Conservation (phyloP, 1,140 invertebrate genomes). For the Brachystomella parvula region DNA sequence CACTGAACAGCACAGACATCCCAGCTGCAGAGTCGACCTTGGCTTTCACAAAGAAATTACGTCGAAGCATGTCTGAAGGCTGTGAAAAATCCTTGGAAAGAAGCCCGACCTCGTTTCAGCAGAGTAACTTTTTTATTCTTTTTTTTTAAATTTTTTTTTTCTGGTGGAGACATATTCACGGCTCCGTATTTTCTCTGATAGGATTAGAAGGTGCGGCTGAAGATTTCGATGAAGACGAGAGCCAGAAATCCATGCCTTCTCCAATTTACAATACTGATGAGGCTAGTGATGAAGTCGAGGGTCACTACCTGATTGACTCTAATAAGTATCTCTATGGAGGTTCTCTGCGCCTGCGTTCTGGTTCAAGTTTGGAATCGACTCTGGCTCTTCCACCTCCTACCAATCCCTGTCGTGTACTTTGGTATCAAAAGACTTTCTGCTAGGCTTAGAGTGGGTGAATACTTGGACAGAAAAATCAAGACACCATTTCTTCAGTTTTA, state of each 20-base stretch:
- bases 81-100: background rate
- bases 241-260: slow-evolving; percentile 12
- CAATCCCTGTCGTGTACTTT: slow-evolving; percentile 58
- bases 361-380: slow-evolving; percentile 63
- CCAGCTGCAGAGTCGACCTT: background rate
- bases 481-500: slow-evolving; percentile 21
- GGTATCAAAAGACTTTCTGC: slow-evolving; percentile 23
- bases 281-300: slow-evolving; percentile 31
- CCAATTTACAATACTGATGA: slow-evolving; percentile 19
- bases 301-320: slow-evolving; percentile 43
- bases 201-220: background rate
- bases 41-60: background rate
- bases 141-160: too few species aligned
- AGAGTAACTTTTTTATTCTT: too few species aligned
- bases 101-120: background rate
- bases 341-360: slow-evolving; percentile 58
- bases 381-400: slow-evolving; percentile 59
- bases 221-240: background rate
- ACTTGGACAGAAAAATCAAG: slow-evolving; percentile 17
- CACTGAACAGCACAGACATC: background rate
- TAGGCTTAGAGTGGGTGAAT: slow-evolving; percentile 18
- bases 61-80: slow-evolving; percentile 13
- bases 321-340: slow-evolving; percentile 57
- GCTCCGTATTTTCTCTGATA: background rate
- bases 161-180: background rate